Conservation (phyloP, 2,113 vertebrate genomes). For the Rhinichthys klamathensis region DNA sequence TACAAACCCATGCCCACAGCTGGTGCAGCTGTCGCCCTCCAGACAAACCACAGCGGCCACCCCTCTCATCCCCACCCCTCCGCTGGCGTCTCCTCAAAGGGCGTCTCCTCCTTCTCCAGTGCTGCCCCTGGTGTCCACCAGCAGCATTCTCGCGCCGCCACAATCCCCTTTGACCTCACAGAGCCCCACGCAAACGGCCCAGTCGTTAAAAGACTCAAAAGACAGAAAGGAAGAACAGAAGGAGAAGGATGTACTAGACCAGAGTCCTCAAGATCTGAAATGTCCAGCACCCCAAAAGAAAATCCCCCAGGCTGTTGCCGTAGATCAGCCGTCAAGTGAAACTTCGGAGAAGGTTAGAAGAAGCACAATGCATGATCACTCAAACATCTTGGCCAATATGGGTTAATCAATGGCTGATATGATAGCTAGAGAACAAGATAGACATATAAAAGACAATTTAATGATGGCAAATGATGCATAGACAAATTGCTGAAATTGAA, state of each 20-base stretch:
- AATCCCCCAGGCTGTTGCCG: neutral
- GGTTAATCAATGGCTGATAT: neutral
- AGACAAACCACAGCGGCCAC: slow-evolving; percentile 59
- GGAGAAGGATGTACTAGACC: slow-evolving; percentile 30
- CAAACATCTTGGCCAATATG: neutral
- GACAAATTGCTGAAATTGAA: neutral
- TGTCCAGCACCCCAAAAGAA: slow-evolving; percentile 39
- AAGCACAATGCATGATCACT: too few species aligned
- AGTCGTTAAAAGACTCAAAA: slow-evolving; percentile 27
- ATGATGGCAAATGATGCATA: neutral
- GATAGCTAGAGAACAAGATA: neutral
- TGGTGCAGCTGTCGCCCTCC: slow-evolving; percentile 53
- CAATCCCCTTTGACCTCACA: slow-evolving; percentile 42
- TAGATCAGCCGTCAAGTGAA: slow-evolving; percentile 1
- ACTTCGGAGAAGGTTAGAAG: slow-evolving; percentile 23
- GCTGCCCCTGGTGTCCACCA: slow-evolving; percentile 54
- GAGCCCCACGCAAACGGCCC: slow-evolving; percentile 46
- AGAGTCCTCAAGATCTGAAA: slow-evolving; percentile 51
- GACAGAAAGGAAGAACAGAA: slow-evolving; percentile 51
- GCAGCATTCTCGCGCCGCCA: slow-evolving; percentile 37
- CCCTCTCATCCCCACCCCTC: slow-evolving; percentile 48
- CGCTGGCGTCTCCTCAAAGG: slow-evolving; percentile 62
- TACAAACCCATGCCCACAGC: slow-evolving; percentile 50
- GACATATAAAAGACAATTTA: neutral
- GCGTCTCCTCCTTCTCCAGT: slow-evolving; percentile 61